Evolutionary conservation across 2,888 invertebrate species (phyloP), one percentile per base, ranked within the genome.

Genomic region (Pachycephus smyrnensis): DNA sequence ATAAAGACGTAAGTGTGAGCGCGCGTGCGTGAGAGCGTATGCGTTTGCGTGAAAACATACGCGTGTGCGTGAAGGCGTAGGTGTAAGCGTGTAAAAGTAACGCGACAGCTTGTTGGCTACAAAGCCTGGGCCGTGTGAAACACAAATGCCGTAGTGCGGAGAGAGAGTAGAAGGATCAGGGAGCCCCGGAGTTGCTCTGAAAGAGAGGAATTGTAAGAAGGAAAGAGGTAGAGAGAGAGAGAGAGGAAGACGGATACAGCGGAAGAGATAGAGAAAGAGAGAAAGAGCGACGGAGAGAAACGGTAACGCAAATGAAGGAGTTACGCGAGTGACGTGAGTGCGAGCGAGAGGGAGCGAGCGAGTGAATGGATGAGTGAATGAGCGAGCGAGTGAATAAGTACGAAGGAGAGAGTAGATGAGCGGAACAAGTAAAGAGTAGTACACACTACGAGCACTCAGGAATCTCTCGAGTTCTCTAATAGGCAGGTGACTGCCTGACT

Each of bases 401-500:
- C 9, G 12, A 15, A 12, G 1, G 15, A 6, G 15, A 23, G 55
- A 23, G 23, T 55, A 55, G 9, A 55, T 55, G 55, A 55, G 55
- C 55, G 23, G 55, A 55, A 55, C 55, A 55, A 55, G 55, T 23
- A 55, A 55, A 23, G 55, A 55, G 55, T 55, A 55, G 55, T 55
- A 55, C 55, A 55, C 55, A 9, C 55, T 55, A 23, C 55, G 68
- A 30, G 77, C 78, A 80, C 80, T 81, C 75, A 81, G 80, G 81
- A 84, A 83, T 81, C 83, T 84, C 81, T 79, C 75, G 74, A 78
- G 81, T 81, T 81, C 75, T 78, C 80, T 83, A 84, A 84, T 82
- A 84, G 82, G 82, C 83, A 84, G 84, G 81, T 82, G 83, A 84
- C 83, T 83, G 76, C 75, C 76, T 79, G 79, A 81, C 76, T 75